phyloP scores from a whole-genome alignment of 35 echinoderm and acorn worm genomes.

The Hemicentrotus pulcherrimus region DNA sequence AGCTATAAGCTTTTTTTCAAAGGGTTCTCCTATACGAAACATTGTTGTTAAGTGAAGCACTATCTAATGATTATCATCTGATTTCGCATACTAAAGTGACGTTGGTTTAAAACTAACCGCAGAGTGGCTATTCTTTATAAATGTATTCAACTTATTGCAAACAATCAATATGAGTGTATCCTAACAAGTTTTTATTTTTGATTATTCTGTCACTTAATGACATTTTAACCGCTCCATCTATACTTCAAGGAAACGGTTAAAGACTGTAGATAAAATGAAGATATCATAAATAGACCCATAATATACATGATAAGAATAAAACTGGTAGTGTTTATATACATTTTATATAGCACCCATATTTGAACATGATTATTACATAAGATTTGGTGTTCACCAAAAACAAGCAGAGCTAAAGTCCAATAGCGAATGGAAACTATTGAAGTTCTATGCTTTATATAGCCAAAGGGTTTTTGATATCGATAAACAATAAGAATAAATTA shows the following conservation, averaged over 20 bases:
- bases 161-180: neutral
- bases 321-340: constrained; percentile 13
- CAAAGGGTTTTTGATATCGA: no score
- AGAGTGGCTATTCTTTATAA: neutral
- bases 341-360: constrained; percentile 24
- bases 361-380: neutral
- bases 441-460: no score
- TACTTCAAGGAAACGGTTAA: neutral
- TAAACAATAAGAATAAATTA: no score
- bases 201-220: neutral
- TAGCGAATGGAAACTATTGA: no score
- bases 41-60: neutral
- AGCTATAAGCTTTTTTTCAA: no score
- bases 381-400: neutral
- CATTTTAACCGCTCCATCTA: neutral
- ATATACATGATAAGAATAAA: constrained; percentile 25
- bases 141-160: neutral
- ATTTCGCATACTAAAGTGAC: neutral
- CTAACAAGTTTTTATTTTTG: neutral
- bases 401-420: no score
- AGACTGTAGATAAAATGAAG: neutral
- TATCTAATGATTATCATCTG: neutral
- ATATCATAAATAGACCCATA: constrained; percentile 39
- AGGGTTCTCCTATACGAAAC: neutral
- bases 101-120: neutral